Evolutionary conservation across 2,797 vertebrate genomes (phyloP).

Genomic region (Poecile montanus): DNA sequence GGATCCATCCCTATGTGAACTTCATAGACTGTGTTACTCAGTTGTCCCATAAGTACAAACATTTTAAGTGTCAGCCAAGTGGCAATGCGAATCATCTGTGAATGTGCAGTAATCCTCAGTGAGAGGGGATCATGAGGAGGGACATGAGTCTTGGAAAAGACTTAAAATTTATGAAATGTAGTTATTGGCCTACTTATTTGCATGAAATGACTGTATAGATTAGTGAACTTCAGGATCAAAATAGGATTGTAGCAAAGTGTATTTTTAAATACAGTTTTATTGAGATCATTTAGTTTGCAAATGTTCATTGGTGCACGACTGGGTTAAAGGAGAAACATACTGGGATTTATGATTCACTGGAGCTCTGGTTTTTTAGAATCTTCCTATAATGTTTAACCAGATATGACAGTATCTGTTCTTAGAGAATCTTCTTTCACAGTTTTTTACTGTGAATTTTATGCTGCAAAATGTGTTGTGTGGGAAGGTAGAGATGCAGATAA

Average conservation of each 20-base stretch:
- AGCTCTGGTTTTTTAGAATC: neutral
- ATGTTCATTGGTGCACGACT: rapidly evolving
- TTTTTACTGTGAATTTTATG: neutral
- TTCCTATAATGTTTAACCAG: neutral
- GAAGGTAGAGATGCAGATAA: neutral
- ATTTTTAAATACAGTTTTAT: neutral
- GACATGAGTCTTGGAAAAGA: neutral
- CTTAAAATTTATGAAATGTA: neutral
- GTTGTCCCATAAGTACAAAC: neutral
- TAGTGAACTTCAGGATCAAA: neutral
- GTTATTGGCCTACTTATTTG: neutral
- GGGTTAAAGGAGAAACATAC: neutral
- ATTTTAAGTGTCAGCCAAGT: neutral
- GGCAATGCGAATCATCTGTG: rapidly evolving
- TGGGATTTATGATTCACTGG: neutral
- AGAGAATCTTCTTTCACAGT: neutral
- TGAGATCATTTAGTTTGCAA: neutral
- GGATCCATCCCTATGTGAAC: neutral
- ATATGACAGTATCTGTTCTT: neutral
- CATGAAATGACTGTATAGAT: neutral
- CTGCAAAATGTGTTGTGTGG: neutral
- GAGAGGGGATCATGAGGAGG: neutral
- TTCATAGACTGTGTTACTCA: neutral
- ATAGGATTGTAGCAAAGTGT: neutral
- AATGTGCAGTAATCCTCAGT: neutral